A percentile compares a stretch with the other conserved stretches of the same genome.
Conservation (phyloP, 2,888 invertebrate species). For the Xestia c-nigrum region DNA sequence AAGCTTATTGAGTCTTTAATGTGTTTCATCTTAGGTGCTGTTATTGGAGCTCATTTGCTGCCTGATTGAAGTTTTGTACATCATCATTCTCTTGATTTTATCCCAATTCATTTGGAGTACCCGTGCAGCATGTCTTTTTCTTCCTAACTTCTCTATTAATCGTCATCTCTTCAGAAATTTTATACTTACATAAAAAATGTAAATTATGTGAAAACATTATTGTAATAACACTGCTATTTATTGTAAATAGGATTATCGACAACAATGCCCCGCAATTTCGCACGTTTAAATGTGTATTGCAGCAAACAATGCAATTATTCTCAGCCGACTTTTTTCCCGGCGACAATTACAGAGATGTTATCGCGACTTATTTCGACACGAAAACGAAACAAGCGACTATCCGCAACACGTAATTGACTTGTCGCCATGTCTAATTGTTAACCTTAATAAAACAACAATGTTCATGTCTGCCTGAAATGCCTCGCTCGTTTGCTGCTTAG, state of each 20-base stretch:
- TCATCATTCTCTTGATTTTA: background rate
- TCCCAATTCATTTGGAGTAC: no score
- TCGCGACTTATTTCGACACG: conserved; percentile 60
- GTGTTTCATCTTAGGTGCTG: conserved; percentile 27
- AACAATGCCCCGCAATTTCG: conserved; percentile 41
- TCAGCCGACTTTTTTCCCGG: conserved; percentile 45
- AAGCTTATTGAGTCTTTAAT: conserved; percentile 32
- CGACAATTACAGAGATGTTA: conserved; percentile 60
- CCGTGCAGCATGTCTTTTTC: no score
- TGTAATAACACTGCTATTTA: background rate
- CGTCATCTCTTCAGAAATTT: no score
- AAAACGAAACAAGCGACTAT: conserved; percentile 58
- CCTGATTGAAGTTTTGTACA: conserved; percentile 34
- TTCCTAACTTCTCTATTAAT: no score
- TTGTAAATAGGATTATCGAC: conserved; percentile 13
- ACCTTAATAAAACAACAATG: conserved; percentile 52
- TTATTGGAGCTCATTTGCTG: conserved; percentile 30
- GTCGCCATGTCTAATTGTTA: conserved; percentile 68
- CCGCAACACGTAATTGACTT: conserved; percentile 69
- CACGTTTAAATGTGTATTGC: conserved; percentile 41
- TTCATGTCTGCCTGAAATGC: conserved; percentile 12
- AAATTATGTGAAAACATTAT: conserved; percentile 15
- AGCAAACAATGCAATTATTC: conserved; percentile 54
- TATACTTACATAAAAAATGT: conserved; percentile 10
- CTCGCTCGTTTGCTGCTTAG: background rate